These are phyloP conservation scores for Syngnathus rostellatus DNA, from an alignment of 2,797 vertebrate species.

Conservation along the genomic window DNA sequence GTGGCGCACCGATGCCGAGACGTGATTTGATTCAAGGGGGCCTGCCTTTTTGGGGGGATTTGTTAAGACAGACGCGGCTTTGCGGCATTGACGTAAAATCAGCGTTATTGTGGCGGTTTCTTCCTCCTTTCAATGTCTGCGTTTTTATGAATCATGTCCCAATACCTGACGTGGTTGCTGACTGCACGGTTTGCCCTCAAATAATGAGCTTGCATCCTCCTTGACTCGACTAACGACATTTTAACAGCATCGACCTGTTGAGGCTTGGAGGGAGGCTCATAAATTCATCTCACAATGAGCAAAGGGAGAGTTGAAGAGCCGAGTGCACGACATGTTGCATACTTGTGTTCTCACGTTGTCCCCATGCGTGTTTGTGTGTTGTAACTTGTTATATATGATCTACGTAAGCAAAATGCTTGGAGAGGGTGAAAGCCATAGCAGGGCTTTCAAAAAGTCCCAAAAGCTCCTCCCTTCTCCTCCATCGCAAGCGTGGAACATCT, in stretches of 20 bases:
- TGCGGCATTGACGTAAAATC: not conserved
- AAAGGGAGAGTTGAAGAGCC: too few relatives aligned
- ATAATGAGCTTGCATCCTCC: not conserved
- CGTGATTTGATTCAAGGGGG: not conserved
- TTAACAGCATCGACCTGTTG: slow-evolving; percentile 44
- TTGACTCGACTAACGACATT: slow-evolving; percentile 29
- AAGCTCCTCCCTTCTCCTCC: slow-evolving; percentile 52
- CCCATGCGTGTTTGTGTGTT: not conserved
- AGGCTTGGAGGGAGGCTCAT: slow-evolving; percentile 7
- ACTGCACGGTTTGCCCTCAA: slow-evolving; percentile 9
- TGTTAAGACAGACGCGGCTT: not conserved
- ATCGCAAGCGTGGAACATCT: slow-evolving; percentile 65
- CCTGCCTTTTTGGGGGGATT: not conserved
- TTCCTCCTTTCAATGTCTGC: not conserved
- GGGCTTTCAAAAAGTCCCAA: slow-evolving; percentile 37
- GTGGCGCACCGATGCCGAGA: slow-evolving; percentile 13
- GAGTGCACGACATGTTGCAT: not conserved
- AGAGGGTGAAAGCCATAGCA: slow-evolving; percentile 24
- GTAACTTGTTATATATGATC: slow-evolving; percentile 6
- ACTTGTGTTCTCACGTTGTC: not conserved
- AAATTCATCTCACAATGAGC: not conserved
- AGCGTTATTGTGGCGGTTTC: too few relatives aligned
- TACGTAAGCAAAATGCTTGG: slow-evolving; percentile 29
- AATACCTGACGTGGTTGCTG: not conserved
- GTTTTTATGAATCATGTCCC: not conserved